A percentile compares a stretch with the other conserved stretches of the same genome.
These are phyloP conservation scores for Thermophis baileyi DNA, from an alignment of 2,113 vertebrate species.

Conservation along the genomic window DNA sequence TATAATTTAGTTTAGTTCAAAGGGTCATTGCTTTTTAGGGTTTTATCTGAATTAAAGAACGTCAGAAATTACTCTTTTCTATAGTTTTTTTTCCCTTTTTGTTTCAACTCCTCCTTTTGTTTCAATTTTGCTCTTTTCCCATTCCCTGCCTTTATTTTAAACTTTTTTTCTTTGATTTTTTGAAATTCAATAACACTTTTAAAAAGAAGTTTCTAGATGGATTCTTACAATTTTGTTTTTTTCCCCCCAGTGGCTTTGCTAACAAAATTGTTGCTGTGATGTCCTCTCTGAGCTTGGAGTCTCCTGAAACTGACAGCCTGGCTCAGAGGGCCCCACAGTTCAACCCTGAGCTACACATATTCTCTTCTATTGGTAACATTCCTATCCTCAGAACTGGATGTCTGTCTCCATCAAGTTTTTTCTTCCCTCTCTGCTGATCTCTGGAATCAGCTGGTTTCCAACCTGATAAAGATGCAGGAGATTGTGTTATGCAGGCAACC, in stretches of 20 bases:
- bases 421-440: neutral
- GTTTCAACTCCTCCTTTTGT: no score
- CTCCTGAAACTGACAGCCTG: no score
- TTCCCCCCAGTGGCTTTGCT: neutral
- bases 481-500: neutral
- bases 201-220: neutral
- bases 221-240: neutral
- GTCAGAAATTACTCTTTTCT: neutral
- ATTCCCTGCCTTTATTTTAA: no score
- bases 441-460: neutral
- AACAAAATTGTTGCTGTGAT: neutral
- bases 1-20: neutral
- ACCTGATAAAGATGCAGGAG: neutral
- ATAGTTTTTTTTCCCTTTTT: neutral
- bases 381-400: neutral
- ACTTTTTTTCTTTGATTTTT: no score
- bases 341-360: no score
- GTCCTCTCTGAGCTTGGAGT: no score
- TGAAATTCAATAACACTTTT: no score
- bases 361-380: no score
- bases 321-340: no score
- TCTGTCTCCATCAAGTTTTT: neutral
- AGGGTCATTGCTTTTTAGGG: neutral
- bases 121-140: no score
- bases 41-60: neutral